Base-by-base conservation (phyloP, 2,797 vertebrate species). In the Threskiornis aethiopicus region DNA sequence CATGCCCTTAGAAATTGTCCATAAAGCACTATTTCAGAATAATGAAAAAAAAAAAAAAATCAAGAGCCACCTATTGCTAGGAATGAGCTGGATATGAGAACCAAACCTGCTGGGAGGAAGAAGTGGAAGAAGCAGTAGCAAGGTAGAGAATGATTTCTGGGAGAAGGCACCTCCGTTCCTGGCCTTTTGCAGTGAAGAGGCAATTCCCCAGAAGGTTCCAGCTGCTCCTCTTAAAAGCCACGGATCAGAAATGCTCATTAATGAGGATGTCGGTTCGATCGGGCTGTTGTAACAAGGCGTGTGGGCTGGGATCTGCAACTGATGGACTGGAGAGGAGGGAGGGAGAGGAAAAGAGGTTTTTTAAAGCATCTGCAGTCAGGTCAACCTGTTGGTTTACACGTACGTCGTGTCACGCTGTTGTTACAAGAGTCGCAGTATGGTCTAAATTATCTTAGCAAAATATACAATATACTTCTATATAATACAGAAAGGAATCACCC, bases 361-460 rank as follows among this genome's bases (percentile, higher is more conserved):
- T 52, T 22, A 29, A 84, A 83, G 66, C 6, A 0, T 28, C 42
- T 93, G 51, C 59, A 64, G 58, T 79, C 90, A 52, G 28, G 42
- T 55, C 71, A 70, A 1, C 55, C 55, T 93, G 59, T 59, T 95
- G 44, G 72, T 18, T 87, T 75, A n/a, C 29, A 55, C 2, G 19
- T 72, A 16, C 1, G 0, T 58, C 29, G 10, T 47, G 51, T 70
- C 76, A 71, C 2, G 1, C 15, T 57, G 13, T 44, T 67, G 9
- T 46, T 57, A 42, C 2, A 21, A 46, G n/a, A 51, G 35, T 52
- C 7, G 0, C 51, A 16, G 14, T 64, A 5, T 10, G 19, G 58
- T 69, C 61, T 84, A 39, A 87, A 57, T 80, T n/a, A 29, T 35
- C n/a, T 61, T 55, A 72, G 54, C 80, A 92, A 92, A 89, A 61